phyloP scores from a whole-genome alignment of 2,888 invertebrate species.

The Lypha dubia region DNA sequence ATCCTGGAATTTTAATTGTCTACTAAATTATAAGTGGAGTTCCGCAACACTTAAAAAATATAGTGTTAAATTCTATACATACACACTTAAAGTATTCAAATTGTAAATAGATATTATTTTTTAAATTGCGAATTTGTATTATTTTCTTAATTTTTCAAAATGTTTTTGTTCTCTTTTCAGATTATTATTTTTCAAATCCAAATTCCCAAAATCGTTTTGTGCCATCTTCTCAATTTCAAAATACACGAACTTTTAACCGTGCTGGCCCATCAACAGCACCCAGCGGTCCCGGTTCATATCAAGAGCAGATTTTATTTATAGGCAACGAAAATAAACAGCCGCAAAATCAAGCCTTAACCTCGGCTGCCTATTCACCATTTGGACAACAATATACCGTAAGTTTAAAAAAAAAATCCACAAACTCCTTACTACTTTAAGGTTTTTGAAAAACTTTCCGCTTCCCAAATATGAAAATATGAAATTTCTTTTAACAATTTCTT shows the following conservation, averaged over 20 bases:
- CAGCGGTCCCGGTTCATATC: conserved; percentile 80
- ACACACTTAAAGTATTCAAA: too few relatives aligned
- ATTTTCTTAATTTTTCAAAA: conserved; percentile 50
- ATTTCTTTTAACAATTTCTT: not conserved
- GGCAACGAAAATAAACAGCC: conserved; percentile 77
- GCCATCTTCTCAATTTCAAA: conserved; percentile 80
- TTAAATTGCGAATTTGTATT: not conserved
- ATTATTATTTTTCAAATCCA: conserved; percentile 80
- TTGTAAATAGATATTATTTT: too few relatives aligned
- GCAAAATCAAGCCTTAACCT: conserved; percentile 73
- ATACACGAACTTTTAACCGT: conserved; percentile 63
- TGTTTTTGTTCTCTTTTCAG: conserved; percentile 75
- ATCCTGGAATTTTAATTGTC: too few relatives aligned
- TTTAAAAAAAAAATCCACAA: conserved; percentile 23
- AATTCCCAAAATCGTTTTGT: conserved; percentile 82
- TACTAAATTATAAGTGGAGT: too few relatives aligned
- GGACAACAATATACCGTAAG: conserved; percentile 76
- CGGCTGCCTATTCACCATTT: conserved; percentile 77
- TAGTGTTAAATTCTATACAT: too few relatives aligned
- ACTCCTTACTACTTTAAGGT: not conserved
- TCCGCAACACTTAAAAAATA: too few relatives aligned
- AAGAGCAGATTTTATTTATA: conserved; percentile 81
- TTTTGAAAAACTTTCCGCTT: not conserved
- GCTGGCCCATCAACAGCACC: conserved; percentile 62
- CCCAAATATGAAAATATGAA: not conserved